Evolutionary conservation across 2,888 invertebrate species (phyloP).

Genomic region (Pterobdella sp.): DNA sequence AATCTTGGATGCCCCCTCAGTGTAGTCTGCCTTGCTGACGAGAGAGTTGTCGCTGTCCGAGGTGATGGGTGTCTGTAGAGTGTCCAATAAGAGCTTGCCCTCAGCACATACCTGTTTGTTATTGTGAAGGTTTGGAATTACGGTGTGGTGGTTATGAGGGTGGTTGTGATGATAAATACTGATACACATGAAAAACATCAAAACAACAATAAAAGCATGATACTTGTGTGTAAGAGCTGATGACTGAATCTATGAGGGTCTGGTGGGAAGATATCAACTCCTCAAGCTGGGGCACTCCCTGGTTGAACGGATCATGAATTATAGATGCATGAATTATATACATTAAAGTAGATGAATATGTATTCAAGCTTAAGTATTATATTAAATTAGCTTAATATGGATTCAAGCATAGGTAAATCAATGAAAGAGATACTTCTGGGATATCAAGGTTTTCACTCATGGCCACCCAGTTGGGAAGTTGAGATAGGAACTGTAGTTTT

Average conservation of each 20-base stretch:
- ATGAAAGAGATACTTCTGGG: conserved; percentile 48
- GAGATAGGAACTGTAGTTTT: conserved; percentile 52
- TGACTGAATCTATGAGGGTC: conserved; percentile 89
- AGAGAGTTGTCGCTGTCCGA: conserved; percentile 48
- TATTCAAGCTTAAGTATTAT: too few species aligned
- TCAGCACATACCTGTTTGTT: conserved; percentile 52
- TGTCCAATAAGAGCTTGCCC: conserved; percentile 53
- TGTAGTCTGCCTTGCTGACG: conserved; percentile 68
- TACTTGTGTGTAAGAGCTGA: conserved; percentile 86
- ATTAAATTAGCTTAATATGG: too few species aligned
- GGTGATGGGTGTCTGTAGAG: conserved; percentile 52
- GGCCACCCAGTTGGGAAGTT: conserved; percentile 83
- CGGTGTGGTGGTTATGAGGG: neutral
- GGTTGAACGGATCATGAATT: too few species aligned
- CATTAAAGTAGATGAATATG: too few species aligned
- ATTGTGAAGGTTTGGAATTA: too few species aligned
- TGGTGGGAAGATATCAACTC: conserved; percentile 86
- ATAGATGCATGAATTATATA: too few species aligned
- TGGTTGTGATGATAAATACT: neutral
- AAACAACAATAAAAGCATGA: neutral
- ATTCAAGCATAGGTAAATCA: neutral
- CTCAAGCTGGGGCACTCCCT: conserved; percentile 76
- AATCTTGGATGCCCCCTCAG: conserved; percentile 88
- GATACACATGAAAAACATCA: neutral
- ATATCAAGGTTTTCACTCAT: conserved; percentile 67